Base-by-base conservation (phyloP, 2,888 invertebrate species). In the Ophion ventricosus region DNA sequence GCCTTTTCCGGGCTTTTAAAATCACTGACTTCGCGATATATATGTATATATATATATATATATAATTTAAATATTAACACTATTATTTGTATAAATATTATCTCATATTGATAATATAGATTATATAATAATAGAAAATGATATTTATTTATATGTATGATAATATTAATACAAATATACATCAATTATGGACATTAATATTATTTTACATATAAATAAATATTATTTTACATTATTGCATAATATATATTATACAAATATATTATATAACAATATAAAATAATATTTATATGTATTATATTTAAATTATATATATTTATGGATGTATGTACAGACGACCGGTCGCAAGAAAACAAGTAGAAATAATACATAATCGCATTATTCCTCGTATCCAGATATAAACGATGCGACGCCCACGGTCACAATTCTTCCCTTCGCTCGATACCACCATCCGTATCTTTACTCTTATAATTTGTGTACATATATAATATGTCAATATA, bases 401-500 rank as follows among this genome's bases (percentile, higher is more conserved):
- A 4, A 10, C 49, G 66, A 69, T 56, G 61, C 56, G 79, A 79
- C 84, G 49, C 74, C 70, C 69, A 63, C 63, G 69, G 80, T 81
- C 84, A 81, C 72, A 70, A 29, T 74, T 73, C 70, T 43, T 49
- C 66, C 79, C 81, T 84, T 67, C 66, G 64, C 70, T 76, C 79
- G 72, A 75, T 79, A 56, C 67, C 67, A 56, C 67, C 67, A 54
- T 82, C 40, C 67, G 73, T 63, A 78, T 73, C 29, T 72, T 76
- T 61, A 56, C 11, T 61, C 80, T 49, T 49, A 49, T 49, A 17
- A 14, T 49, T 49, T 49, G 14, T 17, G 17, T 49, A 49, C 49
- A 49, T 49, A 49, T 49, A 49, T 49, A 57, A 66, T 63, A 67
- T 74, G 23, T 79, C 23, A 20, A 63, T 80, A 23, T 79, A 66